Conservation (phyloP, 2,797 vertebrate genomes). For the Telmatherina bonti region DNA sequence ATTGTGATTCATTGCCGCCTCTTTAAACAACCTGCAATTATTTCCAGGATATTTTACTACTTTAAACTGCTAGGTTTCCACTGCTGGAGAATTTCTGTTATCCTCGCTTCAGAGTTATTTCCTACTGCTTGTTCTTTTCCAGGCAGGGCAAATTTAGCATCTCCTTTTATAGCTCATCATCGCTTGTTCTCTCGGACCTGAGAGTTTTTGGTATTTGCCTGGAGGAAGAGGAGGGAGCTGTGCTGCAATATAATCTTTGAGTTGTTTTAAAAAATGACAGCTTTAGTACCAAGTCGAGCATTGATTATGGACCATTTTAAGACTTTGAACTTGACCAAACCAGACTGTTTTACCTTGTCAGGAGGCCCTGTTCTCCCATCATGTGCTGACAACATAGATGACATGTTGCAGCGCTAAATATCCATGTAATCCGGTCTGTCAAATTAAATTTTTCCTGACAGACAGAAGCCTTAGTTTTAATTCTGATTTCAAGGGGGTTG, state of each 20-base stretch:
- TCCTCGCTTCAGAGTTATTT: slow-evolving; percentile 38
- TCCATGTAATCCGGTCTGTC: slow-evolving; percentile 37
- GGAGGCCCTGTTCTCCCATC: slow-evolving; percentile 19
- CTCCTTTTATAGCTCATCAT: slow-evolving; percentile 32
- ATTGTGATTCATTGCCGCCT: neutral
- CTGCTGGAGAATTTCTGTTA: slow-evolving; percentile 30
- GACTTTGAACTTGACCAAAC: slow-evolving; percentile 76
- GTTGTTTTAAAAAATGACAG: slow-evolving; percentile 76
- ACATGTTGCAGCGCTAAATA: slow-evolving; percentile 35
- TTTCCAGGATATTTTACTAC: slow-evolving; percentile 31
- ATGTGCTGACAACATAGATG: slow-evolving; percentile 55
- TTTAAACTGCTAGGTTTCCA: slow-evolving; percentile 16
- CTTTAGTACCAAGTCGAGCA: slow-evolving; percentile 66
- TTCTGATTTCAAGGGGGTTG: slow-evolving; percentile 25
- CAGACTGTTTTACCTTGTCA: slow-evolving; percentile 54
- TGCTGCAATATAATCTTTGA: slow-evolving; percentile 50
- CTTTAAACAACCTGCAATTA: slow-evolving; percentile 7
- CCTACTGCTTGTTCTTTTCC: slow-evolving; percentile 35
- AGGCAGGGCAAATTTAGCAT: slow-evolving; percentile 30
- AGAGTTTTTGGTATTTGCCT: slow-evolving; percentile 58
- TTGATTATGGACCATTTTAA: slow-evolving; percentile 70
- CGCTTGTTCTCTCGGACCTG: slow-evolving; percentile 11
- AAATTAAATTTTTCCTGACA: slow-evolving; percentile 27
- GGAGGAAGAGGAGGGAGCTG: slow-evolving; percentile 40
- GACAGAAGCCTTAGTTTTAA: neutral